Base-by-base conservation (phyloP, 2,797 vertebrate species). In the Propithecus deckenii region DNA sequence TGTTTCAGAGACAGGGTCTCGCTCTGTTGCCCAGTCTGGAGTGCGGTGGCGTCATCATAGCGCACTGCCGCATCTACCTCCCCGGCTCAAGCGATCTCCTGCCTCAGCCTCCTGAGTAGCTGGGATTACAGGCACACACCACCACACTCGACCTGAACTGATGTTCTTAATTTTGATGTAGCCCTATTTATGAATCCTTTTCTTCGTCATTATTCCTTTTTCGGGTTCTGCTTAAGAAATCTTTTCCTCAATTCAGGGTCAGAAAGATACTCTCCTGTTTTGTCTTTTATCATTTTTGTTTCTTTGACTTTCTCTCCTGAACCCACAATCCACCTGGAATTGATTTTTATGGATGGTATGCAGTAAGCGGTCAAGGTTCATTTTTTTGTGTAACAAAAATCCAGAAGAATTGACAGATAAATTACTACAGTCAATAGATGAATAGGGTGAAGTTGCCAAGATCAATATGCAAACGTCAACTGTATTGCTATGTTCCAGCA, bases 91-190 rank as follows among this genome's bases (percentile, higher is more conserved):
- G 25, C 1, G 4, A 59, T 59, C 57, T 59, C 10, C 57, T 1
- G 4, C 11, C 57, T 28, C 57, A 12, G 57, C 57, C 57, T 59
- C 57, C 61, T 0, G 8, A 35, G 63, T n/a, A 8, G 32, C 63
- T 20, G 63, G 63, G 17, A 65, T 7, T n/a, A 18, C n/a, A 0
- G 7, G 63, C 32, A n/a, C 4, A 0, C 7, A 4, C 32, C 32
- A n/a, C 32, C 32, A 65, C 32, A n/a, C 7, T n/a, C 7, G 32
- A 65, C 32, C 1, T 65, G 69, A 63, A 28, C 25, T 23, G 17
- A 38, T 25, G 17, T 50, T 74, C 22, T 84, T 32, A 46, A 9
- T 43, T 74, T 84, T 86, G n/a, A 76, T 22, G 28, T 13, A 65
- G 71, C 20, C 80, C 28, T 76, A 7, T 55, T 63, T n/a, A 32